Conservation (phyloP, 2,113 vertebrate genomes). For the Syngnathus typhle region DNA sequence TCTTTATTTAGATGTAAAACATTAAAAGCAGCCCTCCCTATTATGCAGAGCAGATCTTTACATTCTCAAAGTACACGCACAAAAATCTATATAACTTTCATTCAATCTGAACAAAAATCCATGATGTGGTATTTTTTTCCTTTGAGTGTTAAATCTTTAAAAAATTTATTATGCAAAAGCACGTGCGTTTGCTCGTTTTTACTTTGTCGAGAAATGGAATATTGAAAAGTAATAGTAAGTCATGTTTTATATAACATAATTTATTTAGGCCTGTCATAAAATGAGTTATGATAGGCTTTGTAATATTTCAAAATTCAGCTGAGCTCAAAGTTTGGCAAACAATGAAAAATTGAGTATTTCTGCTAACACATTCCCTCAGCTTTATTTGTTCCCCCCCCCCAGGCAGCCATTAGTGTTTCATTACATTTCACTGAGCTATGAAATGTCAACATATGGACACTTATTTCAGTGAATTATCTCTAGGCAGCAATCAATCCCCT, state of each 20-base stretch:
- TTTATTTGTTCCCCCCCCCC: slow-evolving; percentile 5
- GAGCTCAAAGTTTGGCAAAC: background rate
- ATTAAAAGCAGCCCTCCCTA: background rate
- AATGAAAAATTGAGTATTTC: background rate
- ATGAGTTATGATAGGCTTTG: background rate
- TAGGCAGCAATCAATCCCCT: background rate
- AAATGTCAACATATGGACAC: background rate
- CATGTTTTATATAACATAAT: background rate
- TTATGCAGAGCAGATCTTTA: background rate
- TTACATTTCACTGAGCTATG: background rate
- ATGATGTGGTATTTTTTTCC: too few relatives aligned
- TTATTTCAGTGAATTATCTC: background rate
- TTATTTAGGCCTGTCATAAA: background rate
- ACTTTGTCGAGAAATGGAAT: background rate
- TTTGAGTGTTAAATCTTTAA: too few relatives aligned
- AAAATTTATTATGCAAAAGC: too few relatives aligned
- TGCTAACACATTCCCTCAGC: background rate
- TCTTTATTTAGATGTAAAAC: too few relatives aligned
- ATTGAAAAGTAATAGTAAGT: background rate
- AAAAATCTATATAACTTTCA: too few relatives aligned
- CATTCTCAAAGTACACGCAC: background rate
- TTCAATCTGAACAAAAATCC: too few relatives aligned
- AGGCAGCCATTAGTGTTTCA: slow-evolving; percentile 1
- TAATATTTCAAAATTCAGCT: background rate
- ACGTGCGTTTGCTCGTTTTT: background rate